These are phyloP conservation scores for Heliconius himera DNA, from an alignment of 1,140 invertebrate genomes.

Conservation along the genomic window DNA sequence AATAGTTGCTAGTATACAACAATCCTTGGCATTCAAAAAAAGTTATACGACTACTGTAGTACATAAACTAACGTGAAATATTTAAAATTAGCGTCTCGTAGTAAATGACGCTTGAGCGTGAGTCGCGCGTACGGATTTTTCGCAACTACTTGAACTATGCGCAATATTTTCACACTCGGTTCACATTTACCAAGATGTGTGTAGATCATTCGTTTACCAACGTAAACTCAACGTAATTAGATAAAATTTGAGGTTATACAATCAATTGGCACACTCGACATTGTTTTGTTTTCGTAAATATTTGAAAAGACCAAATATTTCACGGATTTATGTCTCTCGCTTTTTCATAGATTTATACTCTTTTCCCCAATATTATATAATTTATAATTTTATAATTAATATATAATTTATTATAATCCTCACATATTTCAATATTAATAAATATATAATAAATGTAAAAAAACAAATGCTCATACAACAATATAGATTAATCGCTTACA, in stretches of 20 bases:
- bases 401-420: too few relatives aligned
- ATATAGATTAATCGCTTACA: background rate
- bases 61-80: background rate
- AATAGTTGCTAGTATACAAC: background rate
- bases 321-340: background rate
- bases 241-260: slow-evolving; percentile 13
- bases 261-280: background rate
- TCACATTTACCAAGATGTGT: slow-evolving; percentile 8
- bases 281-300: background rate
- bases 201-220: background rate
- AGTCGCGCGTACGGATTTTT: background rate
- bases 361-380: too few relatives aligned
- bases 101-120: background rate
- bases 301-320: background rate
- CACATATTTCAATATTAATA: too few relatives aligned
- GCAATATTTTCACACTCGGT: slow-evolving; percentile 15
- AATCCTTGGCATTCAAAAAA: slow-evolving; percentile 4
- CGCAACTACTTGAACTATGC: background rate
- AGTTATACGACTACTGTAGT: background rate
- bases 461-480: too few relatives aligned
- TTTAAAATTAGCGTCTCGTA: background rate
- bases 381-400: too few relatives aligned
- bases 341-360: background rate
- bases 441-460: too few relatives aligned
- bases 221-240: slow-evolving; percentile 6